Evolutionary conservation across 2,797 vertebrate genomes (phyloP).

Genomic region (Poliocrania exsul): DNA sequence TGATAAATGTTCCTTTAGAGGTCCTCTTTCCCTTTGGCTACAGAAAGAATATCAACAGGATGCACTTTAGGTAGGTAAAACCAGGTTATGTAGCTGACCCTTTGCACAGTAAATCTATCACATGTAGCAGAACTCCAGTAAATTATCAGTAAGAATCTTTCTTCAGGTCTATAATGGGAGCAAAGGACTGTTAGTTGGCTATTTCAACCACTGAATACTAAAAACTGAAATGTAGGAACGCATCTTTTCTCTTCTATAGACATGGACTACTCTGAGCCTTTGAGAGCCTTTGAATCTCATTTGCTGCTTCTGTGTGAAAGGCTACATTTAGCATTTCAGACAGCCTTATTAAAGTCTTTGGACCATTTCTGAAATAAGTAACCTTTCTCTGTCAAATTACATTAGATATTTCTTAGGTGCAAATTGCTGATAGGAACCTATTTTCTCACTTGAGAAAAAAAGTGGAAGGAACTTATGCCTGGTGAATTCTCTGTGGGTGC

Average conservation of each 20-base stretch:
- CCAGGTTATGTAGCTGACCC: neutral
- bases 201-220: neutral
- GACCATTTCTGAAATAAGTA: neutral
- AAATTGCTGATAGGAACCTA: neutral
- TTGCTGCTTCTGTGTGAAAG: neutral
- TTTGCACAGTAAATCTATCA: neutral
- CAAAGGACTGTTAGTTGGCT: neutral
- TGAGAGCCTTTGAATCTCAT: neutral
- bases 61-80: neutral
- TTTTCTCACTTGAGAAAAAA: neutral
- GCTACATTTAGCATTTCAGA: neutral
- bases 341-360: neutral
- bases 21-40: neutral
- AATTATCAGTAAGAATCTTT: neutral
- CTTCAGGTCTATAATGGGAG: neutral
- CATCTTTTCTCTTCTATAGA: neutral
- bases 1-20: neutral
- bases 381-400: neutral
- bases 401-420: neutral
- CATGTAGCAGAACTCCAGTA: neutral
- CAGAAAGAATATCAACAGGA: accelerated
- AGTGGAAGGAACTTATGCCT: neutral
- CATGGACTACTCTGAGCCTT: neutral
- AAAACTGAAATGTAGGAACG: neutral
- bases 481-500: neutral